These are phyloP conservation scores for Falcunculus frontatus DNA, from an alignment of 2,113 vertebrate species.

Conservation along the genomic window DNA sequence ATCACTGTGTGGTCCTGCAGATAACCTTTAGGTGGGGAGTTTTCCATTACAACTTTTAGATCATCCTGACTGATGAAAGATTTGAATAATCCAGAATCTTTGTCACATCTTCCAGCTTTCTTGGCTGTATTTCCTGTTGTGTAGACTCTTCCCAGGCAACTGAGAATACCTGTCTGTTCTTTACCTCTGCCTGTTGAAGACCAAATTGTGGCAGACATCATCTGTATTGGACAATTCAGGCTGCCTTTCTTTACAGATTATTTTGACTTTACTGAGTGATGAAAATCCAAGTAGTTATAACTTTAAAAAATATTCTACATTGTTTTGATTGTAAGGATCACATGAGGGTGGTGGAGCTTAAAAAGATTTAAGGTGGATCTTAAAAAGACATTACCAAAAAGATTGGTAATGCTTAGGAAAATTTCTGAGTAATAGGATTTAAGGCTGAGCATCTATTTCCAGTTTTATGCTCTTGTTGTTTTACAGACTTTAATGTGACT, in stretches of 20 bases:
- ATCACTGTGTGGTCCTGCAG: neutral
- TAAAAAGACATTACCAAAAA: neutral
- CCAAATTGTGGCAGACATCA: neutral
- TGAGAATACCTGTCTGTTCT: neutral
- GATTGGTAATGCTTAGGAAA: neutral
- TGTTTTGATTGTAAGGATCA: conserved; percentile 5
- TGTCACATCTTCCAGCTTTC: neutral
- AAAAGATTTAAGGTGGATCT: neutral
- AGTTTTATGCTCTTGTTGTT: conserved; percentile 29
- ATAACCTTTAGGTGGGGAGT: neutral
- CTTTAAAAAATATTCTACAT: neutral
- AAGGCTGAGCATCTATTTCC: conserved; percentile 23
- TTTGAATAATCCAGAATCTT: neutral
- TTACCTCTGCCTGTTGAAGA: neutral
- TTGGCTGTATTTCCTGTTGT: neutral
- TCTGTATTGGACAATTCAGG: neutral
- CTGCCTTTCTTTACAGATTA: neutral
- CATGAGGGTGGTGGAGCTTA: neutral
- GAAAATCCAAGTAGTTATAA: neutral
- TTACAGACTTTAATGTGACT: neutral
- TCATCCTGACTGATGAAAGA: neutral
- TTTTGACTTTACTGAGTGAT: neutral
- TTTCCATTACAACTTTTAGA: neutral
- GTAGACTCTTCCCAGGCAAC: neutral
- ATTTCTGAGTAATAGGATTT: conserved; percentile 26